Percentiles rank a stretch among this genome's conserved stretches.
Conservation (phyloP, 2,888 invertebrate genomes). For the Himalopsyche kuldschensis region DNA sequence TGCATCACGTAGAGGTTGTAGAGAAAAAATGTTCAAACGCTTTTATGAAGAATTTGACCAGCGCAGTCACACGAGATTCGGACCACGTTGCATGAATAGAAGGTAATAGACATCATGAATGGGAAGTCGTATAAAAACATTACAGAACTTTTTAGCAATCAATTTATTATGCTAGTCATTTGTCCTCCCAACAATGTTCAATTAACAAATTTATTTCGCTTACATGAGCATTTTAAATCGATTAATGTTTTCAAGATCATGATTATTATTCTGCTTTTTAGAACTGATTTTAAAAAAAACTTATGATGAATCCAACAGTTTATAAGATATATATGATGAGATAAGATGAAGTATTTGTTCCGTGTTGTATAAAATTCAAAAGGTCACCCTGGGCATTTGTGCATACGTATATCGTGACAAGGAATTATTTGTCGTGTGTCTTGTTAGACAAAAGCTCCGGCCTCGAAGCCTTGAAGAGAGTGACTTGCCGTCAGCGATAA, state of each 20-base stretch:
- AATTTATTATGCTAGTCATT: too few species aligned
- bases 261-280: too few species aligned
- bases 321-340: too few species aligned
- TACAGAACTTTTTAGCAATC: too few species aligned
- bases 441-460: constrained; percentile 13
- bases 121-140: neutral
- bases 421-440: constrained; percentile 8
- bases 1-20: constrained; percentile 20
- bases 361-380: neutral
- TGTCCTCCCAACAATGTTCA: too few species aligned
- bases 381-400: neutral
- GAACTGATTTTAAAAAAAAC: too few species aligned
- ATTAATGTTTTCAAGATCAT: too few species aligned
- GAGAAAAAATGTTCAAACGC: constrained; percentile 14
- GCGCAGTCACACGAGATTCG: neutral
- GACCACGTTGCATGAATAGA: neutral
- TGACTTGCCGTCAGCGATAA: neutral
- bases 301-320: too few species aligned
- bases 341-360: neutral
- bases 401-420: constrained; percentile 10
- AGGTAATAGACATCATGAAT: neutral
- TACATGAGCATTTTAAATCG: too few species aligned
- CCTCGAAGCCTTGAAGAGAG: neutral
- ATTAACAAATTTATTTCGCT: too few species aligned
- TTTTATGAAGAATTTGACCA: neutral